phyloP scores from a whole-genome alignment of 2,113 vertebrate species.

The cattle (Bos taurus) region DNA sequence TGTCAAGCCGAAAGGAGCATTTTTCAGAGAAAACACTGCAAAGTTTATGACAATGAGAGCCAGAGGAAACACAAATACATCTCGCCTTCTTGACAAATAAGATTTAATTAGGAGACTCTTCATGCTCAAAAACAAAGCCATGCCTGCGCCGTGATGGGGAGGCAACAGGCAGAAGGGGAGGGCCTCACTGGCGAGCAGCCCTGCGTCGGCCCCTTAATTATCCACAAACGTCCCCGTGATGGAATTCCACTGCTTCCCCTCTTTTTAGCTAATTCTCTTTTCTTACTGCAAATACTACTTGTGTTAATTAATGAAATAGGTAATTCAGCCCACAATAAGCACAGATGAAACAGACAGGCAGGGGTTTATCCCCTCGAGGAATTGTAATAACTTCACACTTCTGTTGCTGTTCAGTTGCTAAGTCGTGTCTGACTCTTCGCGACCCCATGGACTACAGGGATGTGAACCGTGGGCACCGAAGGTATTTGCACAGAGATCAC shows the following conservation, averaged over 20 bases:
- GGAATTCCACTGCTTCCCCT: neutral
- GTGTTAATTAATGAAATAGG: neutral
- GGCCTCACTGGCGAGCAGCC: neutral
- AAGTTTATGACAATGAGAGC: constrained; percentile 23
- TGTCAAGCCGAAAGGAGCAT: constrained; percentile 25
- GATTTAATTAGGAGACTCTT: neutral
- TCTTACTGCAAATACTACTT: neutral
- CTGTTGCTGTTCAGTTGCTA: neutral
- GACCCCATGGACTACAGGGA: neutral
- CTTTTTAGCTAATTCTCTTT: neutral
- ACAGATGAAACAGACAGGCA: neutral
- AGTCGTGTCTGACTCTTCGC: neutral
- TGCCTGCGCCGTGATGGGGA: neutral
- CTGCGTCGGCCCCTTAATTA: neutral
- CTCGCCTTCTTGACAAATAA: neutral
- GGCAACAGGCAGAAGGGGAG: neutral
- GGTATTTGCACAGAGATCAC: neutral
- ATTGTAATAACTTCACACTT: neutral
- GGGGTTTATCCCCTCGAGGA: neutral
- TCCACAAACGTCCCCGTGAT: neutral
- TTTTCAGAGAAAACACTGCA: constrained; percentile 37
- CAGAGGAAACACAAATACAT: neutral
- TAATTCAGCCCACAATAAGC: neutral
- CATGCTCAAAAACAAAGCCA: neutral
- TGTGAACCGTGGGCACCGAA: neutral